phyloP scores from a whole-genome alignment of 2,888 invertebrate species.

The Amphimallon solstitiale region DNA sequence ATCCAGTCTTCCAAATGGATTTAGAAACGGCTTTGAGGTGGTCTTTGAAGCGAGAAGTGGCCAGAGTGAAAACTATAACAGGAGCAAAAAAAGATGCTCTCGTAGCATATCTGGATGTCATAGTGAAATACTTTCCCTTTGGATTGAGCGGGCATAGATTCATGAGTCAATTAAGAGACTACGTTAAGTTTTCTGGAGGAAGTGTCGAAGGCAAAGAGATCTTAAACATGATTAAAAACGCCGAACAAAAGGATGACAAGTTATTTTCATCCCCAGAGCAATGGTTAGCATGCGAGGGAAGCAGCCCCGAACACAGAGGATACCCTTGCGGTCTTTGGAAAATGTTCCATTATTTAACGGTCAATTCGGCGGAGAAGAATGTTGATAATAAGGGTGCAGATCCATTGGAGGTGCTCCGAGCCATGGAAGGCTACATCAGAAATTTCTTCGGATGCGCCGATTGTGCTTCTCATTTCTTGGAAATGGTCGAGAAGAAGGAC shows the following conservation, averaged over 20 bases:
- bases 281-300: conserved; percentile 89
- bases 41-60: conserved; percentile 85
- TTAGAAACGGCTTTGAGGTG: conserved; percentile 87
- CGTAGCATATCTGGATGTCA: conserved; percentile 75
- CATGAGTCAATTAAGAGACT: conserved; percentile 70
- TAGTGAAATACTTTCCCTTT: conserved; percentile 84
- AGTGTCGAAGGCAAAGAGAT: conserved; percentile 71
- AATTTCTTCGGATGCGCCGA: conserved; percentile 94
- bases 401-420: conserved; percentile 77
- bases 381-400: conserved; percentile 60
- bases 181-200: conserved; percentile 56
- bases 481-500: conserved; percentile 80
- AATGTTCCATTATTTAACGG: conserved; percentile 90
- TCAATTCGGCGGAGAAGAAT: conserved; percentile 70
- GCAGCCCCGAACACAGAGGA: conserved; percentile 78
- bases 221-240: conserved; percentile 56
- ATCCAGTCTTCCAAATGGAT: conserved; percentile 85
- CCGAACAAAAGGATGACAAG: conserved; percentile 67
- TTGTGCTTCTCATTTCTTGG: conserved; percentile 89
- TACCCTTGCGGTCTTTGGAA: conserved; percentile 97
- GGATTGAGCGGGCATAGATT: conserved; percentile 73
- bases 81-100: conserved; percentile 80
- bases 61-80: conserved; percentile 73
- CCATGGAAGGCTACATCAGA: conserved; percentile 89
- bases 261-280: conserved; percentile 67